Evolutionary conservation across 2,888 invertebrate species (phyloP).

Genomic region (Ennomos quercinarius): DNA sequence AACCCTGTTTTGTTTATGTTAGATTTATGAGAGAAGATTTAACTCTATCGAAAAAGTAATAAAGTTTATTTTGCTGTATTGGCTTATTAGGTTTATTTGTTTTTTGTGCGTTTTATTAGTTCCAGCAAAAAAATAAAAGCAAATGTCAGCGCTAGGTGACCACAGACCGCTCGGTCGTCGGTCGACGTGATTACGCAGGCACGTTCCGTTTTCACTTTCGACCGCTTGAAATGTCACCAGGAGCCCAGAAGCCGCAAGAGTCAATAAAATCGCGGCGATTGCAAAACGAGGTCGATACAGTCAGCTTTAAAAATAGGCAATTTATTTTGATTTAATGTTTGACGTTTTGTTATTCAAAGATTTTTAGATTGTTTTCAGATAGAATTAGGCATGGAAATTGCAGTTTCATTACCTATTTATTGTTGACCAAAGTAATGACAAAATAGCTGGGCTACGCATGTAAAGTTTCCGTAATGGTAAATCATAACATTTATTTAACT

Average conservation of each 20-base stretch:
- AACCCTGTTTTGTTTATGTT: conserved; percentile 16
- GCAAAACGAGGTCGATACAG: conserved; percentile 65
- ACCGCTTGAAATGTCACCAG: conserved; percentile 74
- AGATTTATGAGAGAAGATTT: no score
- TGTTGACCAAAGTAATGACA: no score
- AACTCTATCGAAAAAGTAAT: no score
- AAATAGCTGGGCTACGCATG: no score
- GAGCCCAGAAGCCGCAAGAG: conserved; percentile 78
- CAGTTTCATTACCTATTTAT: no score
- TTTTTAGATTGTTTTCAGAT: no score
- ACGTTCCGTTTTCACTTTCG: conserved; percentile 73
- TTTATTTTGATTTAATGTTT: background rate
- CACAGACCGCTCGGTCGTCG: conserved; percentile 31
- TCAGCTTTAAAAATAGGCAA: conserved; percentile 16
- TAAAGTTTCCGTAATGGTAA: no score
- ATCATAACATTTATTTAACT: no score
- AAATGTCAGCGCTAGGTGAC: conserved; percentile 16
- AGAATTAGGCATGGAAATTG: no score
- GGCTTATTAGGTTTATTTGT: no score
- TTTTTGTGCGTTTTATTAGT: no score
- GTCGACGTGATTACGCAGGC: conserved; percentile 41
- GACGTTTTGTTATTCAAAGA: background rate
- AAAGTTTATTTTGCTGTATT: no score
- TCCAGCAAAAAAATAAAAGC: conserved; percentile 4
- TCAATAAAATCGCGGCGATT: conserved; percentile 75